Evolutionary conservation across 1,140 invertebrate species (phyloP).

Genomic region (Doryteuthis pealeii): DNA sequence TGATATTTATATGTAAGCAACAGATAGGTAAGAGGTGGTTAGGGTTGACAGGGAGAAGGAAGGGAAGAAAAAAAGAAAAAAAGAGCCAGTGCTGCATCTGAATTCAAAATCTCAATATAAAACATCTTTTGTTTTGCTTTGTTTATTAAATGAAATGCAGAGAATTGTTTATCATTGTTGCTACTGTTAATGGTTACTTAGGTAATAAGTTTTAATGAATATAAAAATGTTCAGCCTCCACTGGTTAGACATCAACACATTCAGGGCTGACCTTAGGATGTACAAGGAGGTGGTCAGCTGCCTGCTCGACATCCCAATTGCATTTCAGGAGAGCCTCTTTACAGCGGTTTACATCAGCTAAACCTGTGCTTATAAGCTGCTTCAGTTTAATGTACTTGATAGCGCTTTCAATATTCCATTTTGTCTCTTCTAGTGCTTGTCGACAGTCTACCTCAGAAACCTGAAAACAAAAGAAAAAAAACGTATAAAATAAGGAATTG

Average conservation of each 20-base stretch:
- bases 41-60: no score
- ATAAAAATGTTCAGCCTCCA: no score
- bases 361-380: constrained; percentile 59
- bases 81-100: no score
- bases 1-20: no score
- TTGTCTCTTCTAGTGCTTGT: constrained; percentile 76
- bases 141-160: no score
- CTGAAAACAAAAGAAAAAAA: constrained; percentile 57
- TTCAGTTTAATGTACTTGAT: constrained; percentile 82
- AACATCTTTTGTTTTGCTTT: no score
- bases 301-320: constrained; percentile 58
- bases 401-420: constrained; percentile 86
- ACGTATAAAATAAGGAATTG: constrained; percentile 3
- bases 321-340: constrained; percentile 55
- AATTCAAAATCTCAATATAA: no score
- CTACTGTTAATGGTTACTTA: no score
- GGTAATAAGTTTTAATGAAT: no score
- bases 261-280: constrained; percentile 42
- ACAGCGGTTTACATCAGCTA: constrained; percentile 52
- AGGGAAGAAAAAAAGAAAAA: no score
- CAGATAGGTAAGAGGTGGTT: no score
- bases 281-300: constrained; percentile 57
- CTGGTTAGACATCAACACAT: constrained; percentile 41
- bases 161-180: no score
- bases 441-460: constrained; percentile 79